phyloP scores from a whole-genome alignment of 2,113 vertebrate genomes.

The Accipiter cooperii region DNA sequence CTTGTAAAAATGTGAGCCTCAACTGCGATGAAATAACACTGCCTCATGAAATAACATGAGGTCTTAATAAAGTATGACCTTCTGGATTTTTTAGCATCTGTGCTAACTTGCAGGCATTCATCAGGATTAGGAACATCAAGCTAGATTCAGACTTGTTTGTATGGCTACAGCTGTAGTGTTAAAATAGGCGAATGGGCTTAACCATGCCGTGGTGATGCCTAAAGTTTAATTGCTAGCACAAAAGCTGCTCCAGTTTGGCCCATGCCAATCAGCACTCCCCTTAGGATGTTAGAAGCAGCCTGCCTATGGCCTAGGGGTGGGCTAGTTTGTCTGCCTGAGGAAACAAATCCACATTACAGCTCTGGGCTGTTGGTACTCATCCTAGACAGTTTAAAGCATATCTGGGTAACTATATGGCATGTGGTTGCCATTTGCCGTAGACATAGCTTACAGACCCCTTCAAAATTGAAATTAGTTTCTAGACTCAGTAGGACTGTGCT shows the following conservation, averaged over 20 bases:
- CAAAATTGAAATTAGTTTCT: neutral
- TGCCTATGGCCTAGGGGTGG: neutral
- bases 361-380: neutral
- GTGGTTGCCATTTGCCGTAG: neutral
- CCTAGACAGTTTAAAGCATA: neutral
- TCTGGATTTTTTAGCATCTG: neutral
- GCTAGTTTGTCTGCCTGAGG: neutral
- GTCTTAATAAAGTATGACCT: neutral
- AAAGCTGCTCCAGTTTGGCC: neutral
- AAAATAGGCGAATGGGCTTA: neutral
- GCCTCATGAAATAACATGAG: neutral
- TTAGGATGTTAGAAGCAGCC: neutral
- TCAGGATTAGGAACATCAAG: neutral
- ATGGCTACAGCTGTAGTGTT: neutral
- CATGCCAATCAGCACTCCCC: neutral
- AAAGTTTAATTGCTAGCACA: neutral
- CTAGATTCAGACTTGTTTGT: neutral
- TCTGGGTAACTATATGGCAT: neutral
- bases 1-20: neutral
- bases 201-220: rapidly evolving
- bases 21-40: neutral
- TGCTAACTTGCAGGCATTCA: neutral
- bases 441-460: neutral
- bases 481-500: neutral
- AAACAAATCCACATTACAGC: neutral